Evolutionary conservation across 1,140 invertebrate species (phyloP).

Genomic region (Hyposmocoma kahamanoa): DNA sequence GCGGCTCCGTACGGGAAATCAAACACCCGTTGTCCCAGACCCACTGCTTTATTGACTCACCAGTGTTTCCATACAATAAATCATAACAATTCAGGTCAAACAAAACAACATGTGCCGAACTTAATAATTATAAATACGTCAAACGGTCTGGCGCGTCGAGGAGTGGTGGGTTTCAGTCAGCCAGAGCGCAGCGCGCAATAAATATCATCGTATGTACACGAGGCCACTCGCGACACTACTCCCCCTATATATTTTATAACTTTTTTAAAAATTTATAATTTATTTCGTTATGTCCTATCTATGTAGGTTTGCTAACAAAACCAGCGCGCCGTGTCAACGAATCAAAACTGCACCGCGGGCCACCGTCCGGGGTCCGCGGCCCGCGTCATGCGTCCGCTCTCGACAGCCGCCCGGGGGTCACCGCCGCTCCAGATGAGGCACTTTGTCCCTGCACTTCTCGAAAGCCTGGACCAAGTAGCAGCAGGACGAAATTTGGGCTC

Average conservation of each 20-base stretch:
- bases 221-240: constrained; percentile 47
- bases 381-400: background rate
- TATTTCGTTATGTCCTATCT: constrained; percentile 70
- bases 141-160: constrained; percentile 52
- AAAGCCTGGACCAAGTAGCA: no score
- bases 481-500: no score
- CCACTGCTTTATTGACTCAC: constrained; percentile 71
- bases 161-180: constrained; percentile 39
- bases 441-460: background rate
- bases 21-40: constrained; percentile 67
- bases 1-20: constrained; percentile 65
- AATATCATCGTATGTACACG: constrained; percentile 70
- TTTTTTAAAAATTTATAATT: constrained; percentile 67
- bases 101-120: constrained; percentile 71
- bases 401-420: background rate
- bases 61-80: constrained; percentile 70
- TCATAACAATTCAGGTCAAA: constrained; percentile 72
- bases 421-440: background rate
- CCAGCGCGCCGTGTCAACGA: background rate
- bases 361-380: no score
- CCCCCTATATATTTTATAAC: constrained; percentile 55
- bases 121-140: constrained; percentile 61
- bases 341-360: no score
- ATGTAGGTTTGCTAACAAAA: constrained; percentile 35
- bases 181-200: constrained; percentile 55